Evolutionary conservation across 2,113 vertebrate genomes (phyloP).

Genomic region (Vicugna pacos): DNA sequence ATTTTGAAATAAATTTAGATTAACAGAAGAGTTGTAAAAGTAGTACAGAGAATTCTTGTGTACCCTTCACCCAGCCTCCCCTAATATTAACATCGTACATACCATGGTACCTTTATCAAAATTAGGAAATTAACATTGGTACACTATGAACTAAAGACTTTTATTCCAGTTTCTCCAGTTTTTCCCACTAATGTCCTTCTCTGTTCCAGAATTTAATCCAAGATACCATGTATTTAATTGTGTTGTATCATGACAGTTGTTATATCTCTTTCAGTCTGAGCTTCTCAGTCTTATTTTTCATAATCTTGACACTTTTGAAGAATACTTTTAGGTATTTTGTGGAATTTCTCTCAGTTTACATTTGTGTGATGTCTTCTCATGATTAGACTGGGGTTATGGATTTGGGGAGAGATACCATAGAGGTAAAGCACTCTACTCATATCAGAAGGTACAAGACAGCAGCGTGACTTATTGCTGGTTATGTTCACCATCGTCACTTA

Average conservation of each 20-base stretch:
- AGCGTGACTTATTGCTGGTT: not conserved
- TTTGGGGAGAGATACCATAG: not conserved
- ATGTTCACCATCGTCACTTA: not conserved
- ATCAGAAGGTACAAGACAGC: not conserved
- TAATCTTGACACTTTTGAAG: conserved; percentile 8
- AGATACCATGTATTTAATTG: not conserved
- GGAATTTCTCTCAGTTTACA: not conserved
- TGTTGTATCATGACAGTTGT: not conserved
- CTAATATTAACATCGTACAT: not conserved
- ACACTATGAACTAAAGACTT: not conserved
- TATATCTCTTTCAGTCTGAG: not conserved
- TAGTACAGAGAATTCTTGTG: not conserved
- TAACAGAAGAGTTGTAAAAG: conserved; percentile 39
- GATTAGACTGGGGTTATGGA: not conserved
- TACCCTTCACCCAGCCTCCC: not conserved
- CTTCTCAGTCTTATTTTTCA: not conserved
- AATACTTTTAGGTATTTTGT: not conserved
- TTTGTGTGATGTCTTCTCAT: conserved; percentile 7
- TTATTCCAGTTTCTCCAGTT: not conserved
- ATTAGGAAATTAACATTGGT: not conserved
- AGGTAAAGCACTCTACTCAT: not conserved
- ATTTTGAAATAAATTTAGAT: conserved; percentile 21
- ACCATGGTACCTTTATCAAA: not conserved
- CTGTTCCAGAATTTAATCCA: not conserved
- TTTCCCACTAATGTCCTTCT: not conserved